A percentile compares a stretch with the other conserved stretches of the same genome.
Conservation (phyloP, 2,797 vertebrate genomes). For the Mormyrops attenuatus region DNA sequence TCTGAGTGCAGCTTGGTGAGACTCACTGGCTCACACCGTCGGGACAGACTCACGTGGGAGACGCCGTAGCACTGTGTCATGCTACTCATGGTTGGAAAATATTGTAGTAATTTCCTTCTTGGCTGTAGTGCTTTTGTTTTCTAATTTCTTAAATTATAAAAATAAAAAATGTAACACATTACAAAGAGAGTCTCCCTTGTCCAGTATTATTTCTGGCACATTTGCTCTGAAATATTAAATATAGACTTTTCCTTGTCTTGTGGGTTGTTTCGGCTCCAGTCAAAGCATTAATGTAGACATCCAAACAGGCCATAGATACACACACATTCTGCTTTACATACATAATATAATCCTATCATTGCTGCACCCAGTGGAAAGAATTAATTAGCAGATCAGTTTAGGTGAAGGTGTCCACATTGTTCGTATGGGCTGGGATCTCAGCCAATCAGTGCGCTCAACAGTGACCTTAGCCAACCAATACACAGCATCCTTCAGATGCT, state of each 20-base stretch:
- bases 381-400: neutral
- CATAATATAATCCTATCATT: neutral
- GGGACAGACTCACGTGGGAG: neutral
- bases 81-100: neutral
- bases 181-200: neutral
- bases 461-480: neutral
- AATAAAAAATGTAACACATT: neutral
- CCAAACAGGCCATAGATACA: neutral
- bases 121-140: neutral
- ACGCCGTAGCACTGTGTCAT: neutral
- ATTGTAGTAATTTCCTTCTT: neutral
- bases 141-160: neutral
- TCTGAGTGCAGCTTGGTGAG: neutral
- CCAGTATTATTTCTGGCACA: neutral
- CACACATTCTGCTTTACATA: neutral
- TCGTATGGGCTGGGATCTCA: neutral
- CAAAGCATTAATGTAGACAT: neutral
- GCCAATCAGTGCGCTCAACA: neutral
- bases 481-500: neutral
- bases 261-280: neutral
- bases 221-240: neutral
- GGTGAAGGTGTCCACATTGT: neutral
- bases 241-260: neutral
- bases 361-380: neutral
- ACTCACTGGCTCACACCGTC: neutral